Evolutionary conservation across 2,113 vertebrate genomes (phyloP), one percentile per base, ranked within the genome.

Genomic region (Eidolon helvum): DNA sequence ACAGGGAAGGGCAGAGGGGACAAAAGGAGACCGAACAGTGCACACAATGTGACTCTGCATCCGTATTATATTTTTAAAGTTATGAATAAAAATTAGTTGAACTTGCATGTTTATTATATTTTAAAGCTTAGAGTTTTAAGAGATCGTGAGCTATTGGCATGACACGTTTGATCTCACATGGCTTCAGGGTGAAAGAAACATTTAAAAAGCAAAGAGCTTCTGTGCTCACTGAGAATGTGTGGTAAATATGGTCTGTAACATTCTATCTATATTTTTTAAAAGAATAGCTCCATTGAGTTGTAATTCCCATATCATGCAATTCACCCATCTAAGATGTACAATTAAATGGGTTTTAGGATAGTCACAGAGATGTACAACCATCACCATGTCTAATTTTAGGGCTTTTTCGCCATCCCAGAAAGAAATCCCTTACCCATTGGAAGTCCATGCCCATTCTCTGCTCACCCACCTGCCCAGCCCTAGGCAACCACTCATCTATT

Each of bases 21-120:
- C 5, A 15, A 5, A 1, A 26, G 43, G 59, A 50, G 48, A n/a
- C 38, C n/a, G 14, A 0, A 14, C 14, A 16, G 18, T 10, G 48
- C 3, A 28, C 2, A 1, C 4, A 10, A 3, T 12, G 5, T 16
- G n/a, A 22, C 10, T 40, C 68, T 68, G 6, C 10, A 21, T 24
- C 50, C 24, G 61, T 18, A 10, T 30, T 48, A 30, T 10, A 5
- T 5, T 38, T 38, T 45, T 38, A 40, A 66, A 8, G 15, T 72
- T 53, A 28, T 59, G 24, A 50, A 57, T 33, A 57, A 68, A 12
- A 19, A 18, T 33, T 24, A 28, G 40, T 24, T 30, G 16, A 38
- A 40, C 5, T 11, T 83, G 19, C 9, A n/a, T 48, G 65, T 65
- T 82, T 50, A n/a, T 66, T 72, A 7, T 50, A 28, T n/a, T 48